Evolutionary conservation across 2,113 vertebrate genomes (phyloP).

Genomic region (Perognathus longimembris): DNA sequence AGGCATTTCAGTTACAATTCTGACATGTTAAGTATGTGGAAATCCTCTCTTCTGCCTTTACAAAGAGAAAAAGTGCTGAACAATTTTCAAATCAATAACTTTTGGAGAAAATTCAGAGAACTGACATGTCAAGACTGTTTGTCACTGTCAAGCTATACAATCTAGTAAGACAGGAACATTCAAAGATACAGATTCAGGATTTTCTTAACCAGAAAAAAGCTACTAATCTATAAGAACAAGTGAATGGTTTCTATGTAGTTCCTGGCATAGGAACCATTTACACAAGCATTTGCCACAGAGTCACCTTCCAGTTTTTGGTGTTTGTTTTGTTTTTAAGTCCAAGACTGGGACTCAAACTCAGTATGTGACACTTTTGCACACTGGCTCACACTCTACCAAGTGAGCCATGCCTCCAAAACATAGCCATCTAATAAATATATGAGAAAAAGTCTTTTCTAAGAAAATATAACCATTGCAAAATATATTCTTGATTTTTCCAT

Average conservation of each 20-base stretch:
- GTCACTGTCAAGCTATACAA: not conserved
- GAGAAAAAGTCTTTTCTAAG: not conserved
- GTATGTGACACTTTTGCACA: too few species aligned
- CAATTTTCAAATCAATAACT: slow-evolving; percentile 2
- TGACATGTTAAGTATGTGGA: not conserved
- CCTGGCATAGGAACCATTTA: not conserved
- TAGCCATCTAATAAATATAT: not conserved
- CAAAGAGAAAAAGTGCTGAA: not conserved
- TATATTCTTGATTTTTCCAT: not conserved
- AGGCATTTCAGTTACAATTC: not conserved
- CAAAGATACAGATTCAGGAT: not conserved
- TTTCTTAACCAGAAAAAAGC: not conserved
- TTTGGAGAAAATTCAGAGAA: slow-evolving; percentile 16
- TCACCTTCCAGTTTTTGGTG: not conserved
- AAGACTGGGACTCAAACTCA: too few species aligned
- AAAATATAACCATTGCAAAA: not conserved
- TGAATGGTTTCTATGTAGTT: not conserved
- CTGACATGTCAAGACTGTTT: not conserved
- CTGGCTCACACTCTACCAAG: too few species aligned
- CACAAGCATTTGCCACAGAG: not conserved
- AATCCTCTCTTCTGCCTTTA: not conserved
- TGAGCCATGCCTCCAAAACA: too few species aligned
- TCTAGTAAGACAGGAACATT: not conserved
- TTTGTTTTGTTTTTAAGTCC: not conserved
- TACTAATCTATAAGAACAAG: not conserved